A percentile compares a stretch with the other conserved stretches of the same genome.
phyloP scores from a whole-genome alignment of 2,113 vertebrate species.

The Agelaius tricolor region DNA sequence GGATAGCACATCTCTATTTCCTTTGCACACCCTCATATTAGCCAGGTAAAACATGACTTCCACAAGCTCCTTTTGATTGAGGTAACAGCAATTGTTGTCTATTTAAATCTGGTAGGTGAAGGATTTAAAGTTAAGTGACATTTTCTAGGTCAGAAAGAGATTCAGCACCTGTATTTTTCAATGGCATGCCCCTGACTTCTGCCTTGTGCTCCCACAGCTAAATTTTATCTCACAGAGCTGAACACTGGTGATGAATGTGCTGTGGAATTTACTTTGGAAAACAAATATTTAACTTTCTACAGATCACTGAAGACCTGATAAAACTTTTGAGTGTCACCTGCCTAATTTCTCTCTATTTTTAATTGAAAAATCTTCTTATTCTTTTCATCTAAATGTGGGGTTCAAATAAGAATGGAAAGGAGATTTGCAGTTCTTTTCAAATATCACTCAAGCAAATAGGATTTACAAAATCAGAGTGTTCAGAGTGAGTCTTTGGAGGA shows the following conservation, averaged over 20 bases:
- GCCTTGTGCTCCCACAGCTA: neutral
- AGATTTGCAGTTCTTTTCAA: neutral
- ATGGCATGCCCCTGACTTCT: neutral
- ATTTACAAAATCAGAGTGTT: neutral
- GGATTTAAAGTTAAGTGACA: neutral
- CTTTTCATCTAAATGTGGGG: neutral
- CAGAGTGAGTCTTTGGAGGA: neutral
- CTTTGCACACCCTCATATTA: neutral
- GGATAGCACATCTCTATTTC: neutral
- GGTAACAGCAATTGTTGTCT: neutral
- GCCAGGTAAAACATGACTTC: neutral
- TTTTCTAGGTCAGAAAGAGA: neutral
- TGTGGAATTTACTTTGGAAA: constrained; percentile 58
- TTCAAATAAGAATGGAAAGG: constrained; percentile 29
- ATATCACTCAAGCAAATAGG: neutral
- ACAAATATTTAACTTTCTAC: constrained; percentile 49
- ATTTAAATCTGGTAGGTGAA: neutral
- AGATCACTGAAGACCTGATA: constrained; percentile 23
- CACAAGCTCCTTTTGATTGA: neutral
- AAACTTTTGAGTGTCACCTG: constrained; percentile 8
- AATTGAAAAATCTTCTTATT: neutral
- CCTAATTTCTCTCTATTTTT: constrained; percentile 14
- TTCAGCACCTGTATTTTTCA: neutral
- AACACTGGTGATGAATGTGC: neutral
- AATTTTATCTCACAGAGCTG: neutral